Conservation (phyloP, 1,140 invertebrate species). For the Ceratitis capitata region DNA sequence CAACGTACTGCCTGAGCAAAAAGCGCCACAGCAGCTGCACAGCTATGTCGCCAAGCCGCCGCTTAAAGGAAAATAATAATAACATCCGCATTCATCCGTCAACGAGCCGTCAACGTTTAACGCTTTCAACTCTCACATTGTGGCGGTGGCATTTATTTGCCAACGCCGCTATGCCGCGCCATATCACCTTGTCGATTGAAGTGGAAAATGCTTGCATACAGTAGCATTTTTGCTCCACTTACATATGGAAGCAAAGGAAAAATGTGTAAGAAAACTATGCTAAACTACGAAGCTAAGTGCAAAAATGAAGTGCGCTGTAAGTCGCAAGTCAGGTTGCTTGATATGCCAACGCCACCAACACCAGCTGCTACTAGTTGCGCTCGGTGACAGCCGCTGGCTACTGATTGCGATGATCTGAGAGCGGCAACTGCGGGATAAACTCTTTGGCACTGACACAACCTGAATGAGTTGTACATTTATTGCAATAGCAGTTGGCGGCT, state of each 20-base stretch:
- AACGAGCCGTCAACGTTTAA: constrained; percentile 2
- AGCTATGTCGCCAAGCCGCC: background rate
- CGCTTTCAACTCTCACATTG: constrained; percentile 8
- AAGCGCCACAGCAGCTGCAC: background rate
- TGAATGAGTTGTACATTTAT: constrained; percentile 20
- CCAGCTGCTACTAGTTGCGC: too few relatives aligned
- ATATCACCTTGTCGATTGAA: too few relatives aligned
- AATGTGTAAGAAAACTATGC: constrained; percentile 37
- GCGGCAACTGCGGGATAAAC: background rate
- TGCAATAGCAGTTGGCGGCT: background rate
- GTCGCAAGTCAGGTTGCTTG: background rate
- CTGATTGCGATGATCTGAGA: too few relatives aligned
- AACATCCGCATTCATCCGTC: constrained; percentile 26
- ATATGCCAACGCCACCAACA: background rate
- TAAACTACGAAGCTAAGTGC: constrained; percentile 9
- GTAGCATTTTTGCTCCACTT: constrained; percentile 7
- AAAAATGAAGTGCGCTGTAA: background rate
- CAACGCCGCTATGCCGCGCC: too few relatives aligned
- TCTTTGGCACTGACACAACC: background rate
- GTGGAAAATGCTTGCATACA: background rate
- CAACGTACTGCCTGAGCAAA: background rate
- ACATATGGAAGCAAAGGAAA: background rate
- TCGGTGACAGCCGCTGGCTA: background rate
- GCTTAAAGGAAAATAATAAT: constrained; percentile 27
- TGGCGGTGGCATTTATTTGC: constrained; percentile 14